A percentile compares a stretch with the other conserved stretches of the same genome.
phyloP scores from a whole-genome alignment of 2,888 invertebrate species.

The Spodoptera picta region DNA sequence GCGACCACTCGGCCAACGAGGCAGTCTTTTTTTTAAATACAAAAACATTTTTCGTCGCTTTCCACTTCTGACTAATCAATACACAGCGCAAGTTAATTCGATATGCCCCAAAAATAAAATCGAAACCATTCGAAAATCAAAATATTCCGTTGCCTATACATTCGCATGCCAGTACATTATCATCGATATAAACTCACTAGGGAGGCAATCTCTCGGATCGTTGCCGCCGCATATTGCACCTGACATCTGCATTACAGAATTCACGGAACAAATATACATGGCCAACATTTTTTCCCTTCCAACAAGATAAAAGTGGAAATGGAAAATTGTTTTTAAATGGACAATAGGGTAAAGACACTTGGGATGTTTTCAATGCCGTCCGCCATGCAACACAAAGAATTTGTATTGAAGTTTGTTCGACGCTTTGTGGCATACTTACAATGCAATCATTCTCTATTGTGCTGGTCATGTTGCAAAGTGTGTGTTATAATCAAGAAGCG shows the following conservation, averaged over 20 bases:
- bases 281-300: slow-evolving; percentile 34
- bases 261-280: slow-evolving; percentile 53
- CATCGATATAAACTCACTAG: slow-evolving; percentile 46
- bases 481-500: slow-evolving; percentile 4
- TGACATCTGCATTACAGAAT: slow-evolving; percentile 64
- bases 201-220: slow-evolving; percentile 61
- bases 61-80: too few relatives aligned
- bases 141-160: slow-evolving; percentile 8
- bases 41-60: too few relatives aligned
- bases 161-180: slow-evolving; percentile 37
- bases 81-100: neutral
- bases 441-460: too few relatives aligned
- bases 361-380: neutral
- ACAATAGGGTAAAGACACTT: neutral
- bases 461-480: too few relatives aligned
- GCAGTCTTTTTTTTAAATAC: too few relatives aligned
- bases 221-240: slow-evolving; percentile 53
- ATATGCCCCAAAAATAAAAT: neutral
- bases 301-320: slow-evolving; percentile 12
- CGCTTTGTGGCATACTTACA: neutral
- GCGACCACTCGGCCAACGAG: too few relatives aligned
- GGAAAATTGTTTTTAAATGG: slow-evolving; percentile 12
- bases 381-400: neutral
- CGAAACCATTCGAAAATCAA: slow-evolving; percentile 3
- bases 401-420: neutral